Conservation (phyloP, 2,797 vertebrate genomes). For the Aeoliscus strigatus region DNA sequence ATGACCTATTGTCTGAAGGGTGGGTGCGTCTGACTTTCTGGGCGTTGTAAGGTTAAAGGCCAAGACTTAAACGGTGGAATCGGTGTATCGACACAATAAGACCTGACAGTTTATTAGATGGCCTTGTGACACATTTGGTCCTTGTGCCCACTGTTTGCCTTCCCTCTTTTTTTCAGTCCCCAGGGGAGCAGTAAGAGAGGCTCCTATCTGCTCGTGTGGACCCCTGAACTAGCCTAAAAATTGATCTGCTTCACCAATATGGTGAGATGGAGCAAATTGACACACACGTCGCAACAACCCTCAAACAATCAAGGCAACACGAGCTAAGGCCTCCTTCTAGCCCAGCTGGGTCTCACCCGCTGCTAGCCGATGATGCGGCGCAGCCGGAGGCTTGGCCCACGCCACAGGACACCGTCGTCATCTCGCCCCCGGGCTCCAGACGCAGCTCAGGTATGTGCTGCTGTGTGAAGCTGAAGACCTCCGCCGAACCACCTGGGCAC, state of each 20-base stretch:
- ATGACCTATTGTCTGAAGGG: slow-evolving; percentile 69
- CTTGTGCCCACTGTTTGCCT: slow-evolving; percentile 65
- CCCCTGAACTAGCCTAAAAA: slow-evolving; percentile 54
- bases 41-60: slow-evolving; percentile 73
- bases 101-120: slow-evolving; percentile 82
- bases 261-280: slow-evolving; percentile 40
- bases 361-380: slow-evolving; percentile 79
- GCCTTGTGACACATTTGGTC: slow-evolving; percentile 69
- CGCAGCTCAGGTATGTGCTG: slow-evolving; percentile 83
- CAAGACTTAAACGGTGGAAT: slow-evolving; percentile 74
- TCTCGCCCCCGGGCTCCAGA: slow-evolving; percentile 79
- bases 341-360: slow-evolving; percentile 74
- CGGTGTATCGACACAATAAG: slow-evolving; percentile 81
- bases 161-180: slow-evolving; percentile 63
- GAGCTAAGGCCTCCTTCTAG: slow-evolving; percentile 3
- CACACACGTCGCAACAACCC: slow-evolving; percentile 18
- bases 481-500: slow-evolving; percentile 83
- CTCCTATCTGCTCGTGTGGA: slow-evolving; percentile 62
- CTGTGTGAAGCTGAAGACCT: slow-evolving; percentile 79
- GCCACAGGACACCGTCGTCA: slow-evolving; percentile 79
- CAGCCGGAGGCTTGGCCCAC: slow-evolving; percentile 76
- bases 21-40: slow-evolving; percentile 55
- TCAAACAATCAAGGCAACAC: no score
- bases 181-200: slow-evolving; percentile 59
- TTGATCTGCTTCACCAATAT: slow-evolving; percentile 56